A percentile compares a stretch with the other conserved stretches of the same genome.
Conservation (phyloP, 2,888 invertebrate genomes). For the Scaptomyza parva region DNA sequence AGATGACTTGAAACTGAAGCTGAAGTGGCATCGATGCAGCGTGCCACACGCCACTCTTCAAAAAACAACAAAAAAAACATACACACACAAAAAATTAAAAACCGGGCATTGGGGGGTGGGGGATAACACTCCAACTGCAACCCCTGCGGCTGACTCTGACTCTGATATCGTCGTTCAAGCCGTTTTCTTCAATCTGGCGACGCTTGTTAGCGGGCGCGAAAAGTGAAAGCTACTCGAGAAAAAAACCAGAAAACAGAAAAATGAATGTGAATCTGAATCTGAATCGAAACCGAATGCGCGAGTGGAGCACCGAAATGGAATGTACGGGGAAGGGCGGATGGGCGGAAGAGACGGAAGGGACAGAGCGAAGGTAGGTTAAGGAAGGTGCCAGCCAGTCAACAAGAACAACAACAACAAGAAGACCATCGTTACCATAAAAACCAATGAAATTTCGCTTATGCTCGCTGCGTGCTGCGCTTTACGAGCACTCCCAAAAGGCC, state of each 20-base stretch:
- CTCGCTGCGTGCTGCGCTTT: slow-evolving; percentile 65
- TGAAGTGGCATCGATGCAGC: slow-evolving; percentile 20
- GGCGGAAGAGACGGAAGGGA: too few species aligned
- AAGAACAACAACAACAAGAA: slow-evolving; percentile 3
- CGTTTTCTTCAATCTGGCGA: slow-evolving; percentile 19
- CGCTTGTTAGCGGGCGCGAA: slow-evolving; percentile 39
- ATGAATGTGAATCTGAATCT: slow-evolving; percentile 2
- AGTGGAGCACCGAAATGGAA: neutral
- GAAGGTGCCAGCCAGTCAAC: slow-evolving; percentile 13
- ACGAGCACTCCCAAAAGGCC: slow-evolving; percentile 62
- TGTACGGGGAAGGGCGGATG: neutral
- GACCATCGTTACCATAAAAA: slow-evolving; percentile 67
- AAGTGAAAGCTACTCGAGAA: slow-evolving; percentile 53
- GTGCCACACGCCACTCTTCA: slow-evolving; percentile 9
- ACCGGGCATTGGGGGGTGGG: too few species aligned
- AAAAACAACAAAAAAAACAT: neutral
- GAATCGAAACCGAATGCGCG: slow-evolving; percentile 1
- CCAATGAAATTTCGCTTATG: slow-evolving; percentile 79
- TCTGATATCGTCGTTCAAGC: neutral
- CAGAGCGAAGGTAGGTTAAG: neutral
- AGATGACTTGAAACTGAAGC: slow-evolving; percentile 29
- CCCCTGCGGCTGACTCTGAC: slow-evolving; percentile 22
- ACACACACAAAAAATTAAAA: neutral
- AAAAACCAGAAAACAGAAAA: neutral
- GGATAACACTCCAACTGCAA: slow-evolving; percentile 38